Evolutionary conservation across 2,888 invertebrate species (phyloP), one percentile per base, ranked within the genome.

Genomic region (Seira musarum): DNA sequence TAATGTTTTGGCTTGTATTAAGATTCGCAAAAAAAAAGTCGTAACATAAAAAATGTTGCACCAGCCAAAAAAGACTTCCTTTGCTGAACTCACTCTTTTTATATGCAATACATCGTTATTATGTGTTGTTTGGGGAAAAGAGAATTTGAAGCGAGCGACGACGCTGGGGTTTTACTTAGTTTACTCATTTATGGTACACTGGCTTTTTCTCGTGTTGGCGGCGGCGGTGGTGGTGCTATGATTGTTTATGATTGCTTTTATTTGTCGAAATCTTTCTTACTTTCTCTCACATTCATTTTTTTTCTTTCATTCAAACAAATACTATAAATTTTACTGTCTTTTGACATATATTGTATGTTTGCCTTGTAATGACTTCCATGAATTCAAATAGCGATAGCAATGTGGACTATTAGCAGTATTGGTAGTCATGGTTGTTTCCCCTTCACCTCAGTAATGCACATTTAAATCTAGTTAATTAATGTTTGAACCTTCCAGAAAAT

Each of bases 1-100:
- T 13, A 49, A 49, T 49, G 49, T 49, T 49, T 49, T 49, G 49
- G 49, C 49, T 49, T 49, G 49, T 49, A 49, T 49, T 49, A 49
- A 13, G 49, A 49, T n/a, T 49, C 15, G 74, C 74, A n/a, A 49
- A 69, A 69, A 79, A 75, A 77, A 79, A 53, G 80, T 65, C 74
- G 61, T 80, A 80, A 80, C 80, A 80, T 80, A 74, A 74, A 80
- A 80, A 80, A 70, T 80, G 80, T 80, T 80, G 80, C 70, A 70
- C 80, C 69, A 80, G 80, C 65, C 80, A 66, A 80, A 80, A 80
- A 70, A 35, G 5, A 30, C 69, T 69, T 69, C 17, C 69, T 60
- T 30, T 60, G 68, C 15, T 21, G 63, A 21, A n/a, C 73, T 74
- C 15, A n/a, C 63, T 61, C 21, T 19, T 21, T 57, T 60, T 49